Evolutionary conservation across 2,888 invertebrate species (phyloP), one percentile per base, ranked within the genome.

Genomic region (Drosophila leonis): DNA sequence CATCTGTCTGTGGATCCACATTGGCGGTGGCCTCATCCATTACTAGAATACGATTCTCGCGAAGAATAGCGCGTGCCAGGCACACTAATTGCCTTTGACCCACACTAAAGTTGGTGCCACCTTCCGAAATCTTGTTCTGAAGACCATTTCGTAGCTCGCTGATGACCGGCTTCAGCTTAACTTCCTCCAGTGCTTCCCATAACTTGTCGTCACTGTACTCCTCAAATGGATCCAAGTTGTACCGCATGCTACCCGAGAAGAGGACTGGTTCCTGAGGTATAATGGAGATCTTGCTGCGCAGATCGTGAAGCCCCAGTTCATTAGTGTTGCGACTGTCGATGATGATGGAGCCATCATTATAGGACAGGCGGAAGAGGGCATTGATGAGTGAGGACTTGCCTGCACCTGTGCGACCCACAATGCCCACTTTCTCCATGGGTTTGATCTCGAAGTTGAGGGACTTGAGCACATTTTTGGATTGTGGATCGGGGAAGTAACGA

Each of bases 11-110:
- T 18, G 97, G 97, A 93, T 98, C 98, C 4, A 98, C 97, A 92
- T 98, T 98, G 0, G 98, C 98, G 0, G 98, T 98, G 20, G 98
- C 98, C 93, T 98, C 98, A 91, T 98, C 98, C 80, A 98, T 94
- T 78, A 98, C 96, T 0, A 98, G 94, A 80, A 98, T 96, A 73
- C 95, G 95, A 92, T 97, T 98, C 76, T 96, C 96, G n/a, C 97
- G 94, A 20, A 98, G 93, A 83, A 98, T 96, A 31, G 98, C 98
- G 49, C 98, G 94, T 0, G 98, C 98, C 65, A 98, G 94, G 90
- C 98, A 98, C 49, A 98, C 95, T 55, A 98, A 93, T 91, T 98
- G 98, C 20, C 98, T 94, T 92, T 98, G 98, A 0, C 98, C 98
- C 4, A 98, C 96, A 67, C 98, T 98, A 91, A 97, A 97, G 96